phyloP scores from a whole-genome alignment of 1,140 invertebrate species.

The Panagrolaimus sp. region DNA sequence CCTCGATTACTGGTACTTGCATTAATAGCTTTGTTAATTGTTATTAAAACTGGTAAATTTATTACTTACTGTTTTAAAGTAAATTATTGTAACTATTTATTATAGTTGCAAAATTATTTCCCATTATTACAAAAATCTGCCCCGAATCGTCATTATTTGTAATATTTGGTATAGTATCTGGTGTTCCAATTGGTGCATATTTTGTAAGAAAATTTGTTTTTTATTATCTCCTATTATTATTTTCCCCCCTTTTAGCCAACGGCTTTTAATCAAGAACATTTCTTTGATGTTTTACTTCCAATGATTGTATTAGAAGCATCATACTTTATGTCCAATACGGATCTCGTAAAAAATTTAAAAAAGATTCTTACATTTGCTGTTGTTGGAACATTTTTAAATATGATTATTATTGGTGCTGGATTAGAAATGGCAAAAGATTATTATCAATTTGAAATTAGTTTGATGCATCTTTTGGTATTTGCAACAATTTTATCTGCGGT shows the following conservation, averaged over 20 bases:
- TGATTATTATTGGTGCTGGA: constrained; percentile 5
- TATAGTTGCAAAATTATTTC: constrained; percentile 8
- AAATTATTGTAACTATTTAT: neutral
- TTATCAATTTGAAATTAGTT: neutral
- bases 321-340: constrained; percentile 12
- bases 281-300: constrained; percentile 4
- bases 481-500: constrained; percentile 95
- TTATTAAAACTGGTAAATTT: constrained; percentile 11
- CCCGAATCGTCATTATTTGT: constrained; percentile 11
- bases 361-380: constrained; percentile 13
- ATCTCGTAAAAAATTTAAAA: neutral
- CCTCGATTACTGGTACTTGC: neutral
- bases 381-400: constrained; percentile 9
- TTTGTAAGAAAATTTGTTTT: neutral
- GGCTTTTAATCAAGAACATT: constrained; percentile 15
- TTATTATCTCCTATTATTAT: no score
- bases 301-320: constrained; percentile 16
- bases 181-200: constrained; percentile 8
- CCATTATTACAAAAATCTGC: neutral
- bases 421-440: neutral
- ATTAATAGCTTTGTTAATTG: constrained; percentile 3
- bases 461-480: constrained; percentile 70
- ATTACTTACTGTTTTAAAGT: neutral
- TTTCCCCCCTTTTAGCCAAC: neutral
- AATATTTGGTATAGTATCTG: constrained; percentile 3